Base-by-base conservation (phyloP, 2,888 invertebrate genomes). In the Drosophila imparisetae region DNA sequence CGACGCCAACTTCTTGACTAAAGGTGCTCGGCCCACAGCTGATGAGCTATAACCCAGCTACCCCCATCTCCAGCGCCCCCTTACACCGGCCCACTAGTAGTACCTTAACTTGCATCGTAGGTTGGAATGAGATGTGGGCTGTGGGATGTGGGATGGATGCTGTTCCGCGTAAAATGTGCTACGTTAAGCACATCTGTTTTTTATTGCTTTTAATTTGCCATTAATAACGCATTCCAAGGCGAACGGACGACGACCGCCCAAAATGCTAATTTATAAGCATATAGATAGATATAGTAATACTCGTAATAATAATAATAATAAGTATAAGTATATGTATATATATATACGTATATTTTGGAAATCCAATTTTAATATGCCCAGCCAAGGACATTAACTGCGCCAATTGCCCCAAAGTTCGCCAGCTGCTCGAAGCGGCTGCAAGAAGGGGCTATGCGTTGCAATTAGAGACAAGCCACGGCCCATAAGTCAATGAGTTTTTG, bases 121-220 rank as follows among this genome's bases (percentile, higher is more conserved):
- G n/a, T 15, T n/a, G 18, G 15, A 6, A 34, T 5, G 7, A 4
- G 49, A 30, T 30, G 32, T 8, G 4, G 10, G 11, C 8, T 2
- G 18, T 13, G 15, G 8, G n/a, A 13, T 15, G 34, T 7, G 34
- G 54, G 6, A 15, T 42, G 21, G 18, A 27, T 42, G 48, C 21
- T 48, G 60, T 34, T 48, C 40, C 73, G 73, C 70, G 78, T 79
- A 81, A 82, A 87, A 90, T 91, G 89, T 91, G 91, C 91, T 87
- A 87, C 89, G 90, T 85, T 91, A 90, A 91, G 91, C 91, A 91
- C 91, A 91, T 91, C 91, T 91, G 91, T 85, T 91, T 91, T 91
- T 91, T 91, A 91, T 91, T 91, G 89, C 91, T 91, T 91, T 91
- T 91, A 91, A 91, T 91, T 91, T 90, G 90, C 91, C 91, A 91